phyloP scores from a whole-genome alignment of 2,888 invertebrate genomes.

The Meliscaeva auricollis region DNA sequence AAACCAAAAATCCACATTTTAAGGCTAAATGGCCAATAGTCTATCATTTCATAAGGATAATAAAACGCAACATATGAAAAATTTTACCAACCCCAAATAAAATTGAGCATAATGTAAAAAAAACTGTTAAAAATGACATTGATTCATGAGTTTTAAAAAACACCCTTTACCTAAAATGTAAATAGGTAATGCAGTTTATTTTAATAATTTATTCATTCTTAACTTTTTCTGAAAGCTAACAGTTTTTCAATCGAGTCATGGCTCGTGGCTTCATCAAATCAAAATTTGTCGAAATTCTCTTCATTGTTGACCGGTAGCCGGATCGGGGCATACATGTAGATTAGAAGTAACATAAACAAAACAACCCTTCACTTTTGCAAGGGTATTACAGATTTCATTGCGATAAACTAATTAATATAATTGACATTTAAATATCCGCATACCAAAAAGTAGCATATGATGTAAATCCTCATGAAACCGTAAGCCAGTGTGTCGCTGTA shows the following conservation, averaged over 20 bases:
- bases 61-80: too few species aligned
- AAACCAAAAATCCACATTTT: too few species aligned
- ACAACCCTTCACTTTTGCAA: constrained; percentile 31
- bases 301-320: background rate
- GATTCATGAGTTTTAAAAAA: too few species aligned
- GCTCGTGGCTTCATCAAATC: constrained; percentile 29
- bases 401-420: constrained; percentile 70
- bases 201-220: background rate
- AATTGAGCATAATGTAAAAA: too few species aligned
- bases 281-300: constrained; percentile 4
- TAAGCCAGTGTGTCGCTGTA: constrained; percentile 25
- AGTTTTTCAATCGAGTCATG: background rate
- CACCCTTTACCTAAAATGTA: too few species aligned
- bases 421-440: constrained; percentile 71
- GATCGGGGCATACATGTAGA: background rate
- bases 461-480: constrained; percentile 74
- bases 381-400: constrained; percentile 46
- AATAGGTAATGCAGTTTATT: too few species aligned
- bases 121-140: too few species aligned
- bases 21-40: too few species aligned
- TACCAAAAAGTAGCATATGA: constrained; percentile 77
- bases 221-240: background rate
- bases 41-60: too few species aligned
- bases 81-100: too few species aligned
- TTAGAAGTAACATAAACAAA: constrained; percentile 13